Evolutionary conservation across 2,113 vertebrate species (phyloP).

Genomic region (Hirundichthys speculiger): DNA sequence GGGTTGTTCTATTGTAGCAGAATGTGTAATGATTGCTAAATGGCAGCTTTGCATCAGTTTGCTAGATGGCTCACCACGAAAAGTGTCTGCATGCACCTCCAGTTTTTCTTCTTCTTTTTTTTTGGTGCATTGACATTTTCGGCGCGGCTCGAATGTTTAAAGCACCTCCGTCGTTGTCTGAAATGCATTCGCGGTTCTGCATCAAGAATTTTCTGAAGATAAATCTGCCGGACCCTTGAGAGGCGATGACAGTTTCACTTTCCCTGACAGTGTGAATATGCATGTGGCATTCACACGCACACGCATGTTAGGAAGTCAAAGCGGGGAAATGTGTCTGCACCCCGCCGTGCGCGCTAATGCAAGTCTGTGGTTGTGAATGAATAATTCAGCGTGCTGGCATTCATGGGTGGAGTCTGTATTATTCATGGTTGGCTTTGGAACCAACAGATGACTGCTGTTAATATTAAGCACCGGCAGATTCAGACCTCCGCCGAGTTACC

Average conservation of each 20-base stretch:
- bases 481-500: conserved; percentile 5
- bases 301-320: not conserved
- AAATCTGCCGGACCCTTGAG: too few species aligned
- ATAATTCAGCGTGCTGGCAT: conserved; percentile 69
- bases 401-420: conserved; percentile 64
- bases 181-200: not conserved
- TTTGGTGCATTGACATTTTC: not conserved
- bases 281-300: not conserved
- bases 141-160: too few species aligned
- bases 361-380: conserved; percentile 63
- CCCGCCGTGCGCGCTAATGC: conserved; percentile 54
- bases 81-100: not conserved
- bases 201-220: too few species aligned
- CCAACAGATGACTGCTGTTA: conserved; percentile 60
- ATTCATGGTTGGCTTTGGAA: conserved; percentile 67
- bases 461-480: conserved; percentile 44
- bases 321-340: conserved; percentile 9
- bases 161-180: not conserved
- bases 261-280: conserved; percentile 19
- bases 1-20: conserved; percentile 48
- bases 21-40: conserved; percentile 28
- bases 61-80: not conserved
- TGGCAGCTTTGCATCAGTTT: conserved; percentile 2
- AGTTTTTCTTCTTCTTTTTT: not conserved
- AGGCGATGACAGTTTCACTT: too few species aligned